Base-by-base conservation (phyloP, 37 sponge, comb jelly and placozoan genomes). In the Halisarca cf. caerulea region DNA sequence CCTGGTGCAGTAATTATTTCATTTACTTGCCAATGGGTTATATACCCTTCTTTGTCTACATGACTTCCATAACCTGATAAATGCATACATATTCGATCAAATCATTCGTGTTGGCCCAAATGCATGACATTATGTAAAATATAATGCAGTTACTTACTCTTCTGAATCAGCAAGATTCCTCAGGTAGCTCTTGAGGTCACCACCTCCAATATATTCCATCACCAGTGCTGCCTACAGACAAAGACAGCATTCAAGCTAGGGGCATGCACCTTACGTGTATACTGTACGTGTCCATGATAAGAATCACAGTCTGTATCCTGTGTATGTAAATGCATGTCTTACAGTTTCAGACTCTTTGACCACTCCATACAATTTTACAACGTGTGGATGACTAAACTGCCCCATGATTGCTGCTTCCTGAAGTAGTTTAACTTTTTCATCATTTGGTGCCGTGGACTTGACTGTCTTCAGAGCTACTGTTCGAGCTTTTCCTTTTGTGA, bases 401-500 rank as follows among this genome's bases (percentile, higher is more conserved):
- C 69, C 69, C 69, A 68, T 68, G 69, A 68, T 68, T 18, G 35
- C 69, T 68, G 69, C 69, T 34, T 68, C 69, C 30, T 68, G 69
- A 34, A 68, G 69, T 17, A 68, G 69, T 27, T 68, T 68, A 28
- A 68, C 30, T 34, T 34, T 68, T 34, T 68, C 69, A 28, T 68
- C 69, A 32, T 68, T 34, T 68, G 69, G 30, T 28, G 69, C 69
- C 30, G 69, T 34, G 35, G 69, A 68, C 69, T 68, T 68, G 69
- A 68, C 32, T 68, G 69, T 27, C 69, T 68, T 68, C 35, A 68
- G 69, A 68, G 69, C 69, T 34, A 68, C 69, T 30, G 69, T 68
- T 34, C 17, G 69, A 27, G 69, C 30, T 15, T 2, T 40, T n/a
- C 64, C 30, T 74, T 3, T 41, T 41, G 24, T 14, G 1, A 44